Evolutionary conservation across 2,888 invertebrate species (phyloP).

Genomic region (Stenolophus ochropezus): DNA sequence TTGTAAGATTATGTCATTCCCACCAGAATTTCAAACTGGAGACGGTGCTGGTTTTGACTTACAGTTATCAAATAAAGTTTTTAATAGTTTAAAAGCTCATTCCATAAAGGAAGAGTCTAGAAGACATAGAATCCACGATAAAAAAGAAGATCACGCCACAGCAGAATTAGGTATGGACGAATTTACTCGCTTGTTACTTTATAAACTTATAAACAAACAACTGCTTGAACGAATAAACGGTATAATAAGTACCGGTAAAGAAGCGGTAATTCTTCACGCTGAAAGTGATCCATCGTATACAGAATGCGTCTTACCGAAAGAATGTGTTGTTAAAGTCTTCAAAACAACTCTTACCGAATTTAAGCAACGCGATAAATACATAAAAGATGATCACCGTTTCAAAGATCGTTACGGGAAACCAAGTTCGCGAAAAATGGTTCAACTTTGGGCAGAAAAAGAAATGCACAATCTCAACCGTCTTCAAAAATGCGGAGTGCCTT

Average conservation of each 20-base stretch:
- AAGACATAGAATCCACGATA: constrained; percentile 79
- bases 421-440: constrained; percentile 92
- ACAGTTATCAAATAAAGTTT: constrained; percentile 87
- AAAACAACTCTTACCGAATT: constrained; percentile 95
- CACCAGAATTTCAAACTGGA: constrained; percentile 90
- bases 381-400: constrained; percentile 93
- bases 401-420: constrained; percentile 90
- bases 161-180: constrained; percentile 94
- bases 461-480: constrained; percentile 92
- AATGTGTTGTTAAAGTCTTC: constrained; percentile 91
- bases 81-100: constrained; percentile 81
- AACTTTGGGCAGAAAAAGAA: constrained; percentile 98
- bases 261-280: constrained; percentile 95
- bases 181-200: constrained; percentile 88
- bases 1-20: constrained; percentile 91
- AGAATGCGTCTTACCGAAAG: constrained; percentile 76
- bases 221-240: constrained; percentile 89
- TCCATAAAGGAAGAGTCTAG: constrained; percentile 76
- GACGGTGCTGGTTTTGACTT: constrained; percentile 87
- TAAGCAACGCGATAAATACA: constrained; percentile 95
- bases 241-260: constrained; percentile 94
- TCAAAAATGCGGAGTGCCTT: constrained; percentile 85
- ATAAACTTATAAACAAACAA: constrained; percentile 89
- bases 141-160: constrained; percentile 90
- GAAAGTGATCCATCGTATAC: constrained; percentile 70